These are phyloP conservation scores for Muscicapa striata DNA, from an alignment of 2,797 vertebrate species.

Conservation along the genomic window DNA sequence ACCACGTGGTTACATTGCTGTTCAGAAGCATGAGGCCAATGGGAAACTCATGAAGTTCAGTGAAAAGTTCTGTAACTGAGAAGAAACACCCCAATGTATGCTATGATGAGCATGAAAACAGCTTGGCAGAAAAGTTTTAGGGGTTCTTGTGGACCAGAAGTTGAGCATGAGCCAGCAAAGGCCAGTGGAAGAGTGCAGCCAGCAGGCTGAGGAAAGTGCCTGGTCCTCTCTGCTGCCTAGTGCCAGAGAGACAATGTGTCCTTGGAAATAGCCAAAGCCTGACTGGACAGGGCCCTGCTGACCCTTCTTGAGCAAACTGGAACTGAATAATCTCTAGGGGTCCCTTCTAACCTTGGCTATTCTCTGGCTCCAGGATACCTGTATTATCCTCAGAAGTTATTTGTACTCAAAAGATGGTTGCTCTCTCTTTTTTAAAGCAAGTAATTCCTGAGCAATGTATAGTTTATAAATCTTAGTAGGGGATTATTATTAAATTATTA, in stretches of 20 bases:
- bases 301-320: neutral
- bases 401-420: neutral
- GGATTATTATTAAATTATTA: neutral
- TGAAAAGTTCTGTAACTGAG: neutral
- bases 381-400: neutral
- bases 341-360: neutral
- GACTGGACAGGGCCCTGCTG: neutral
- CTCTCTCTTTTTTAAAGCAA: conserved; percentile 15
- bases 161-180: neutral
- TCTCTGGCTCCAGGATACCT: neutral
- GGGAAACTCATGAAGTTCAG: neutral
- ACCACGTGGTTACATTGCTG: neutral
- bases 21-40: neutral
- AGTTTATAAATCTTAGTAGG: neutral
- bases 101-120: neutral
- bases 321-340: neutral
- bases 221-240: neutral
- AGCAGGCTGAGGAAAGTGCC: neutral
- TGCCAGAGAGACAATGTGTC: neutral
- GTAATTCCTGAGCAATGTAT: neutral
- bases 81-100: neutral
- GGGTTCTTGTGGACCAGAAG: neutral
- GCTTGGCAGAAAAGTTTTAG: neutral
- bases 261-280: neutral
- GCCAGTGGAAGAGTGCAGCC: neutral